Percentiles rank a stretch among this genome's conserved stretches.
Conservation (phyloP, 2,797 vertebrate genomes). For the Anguilla obscura region DNA sequence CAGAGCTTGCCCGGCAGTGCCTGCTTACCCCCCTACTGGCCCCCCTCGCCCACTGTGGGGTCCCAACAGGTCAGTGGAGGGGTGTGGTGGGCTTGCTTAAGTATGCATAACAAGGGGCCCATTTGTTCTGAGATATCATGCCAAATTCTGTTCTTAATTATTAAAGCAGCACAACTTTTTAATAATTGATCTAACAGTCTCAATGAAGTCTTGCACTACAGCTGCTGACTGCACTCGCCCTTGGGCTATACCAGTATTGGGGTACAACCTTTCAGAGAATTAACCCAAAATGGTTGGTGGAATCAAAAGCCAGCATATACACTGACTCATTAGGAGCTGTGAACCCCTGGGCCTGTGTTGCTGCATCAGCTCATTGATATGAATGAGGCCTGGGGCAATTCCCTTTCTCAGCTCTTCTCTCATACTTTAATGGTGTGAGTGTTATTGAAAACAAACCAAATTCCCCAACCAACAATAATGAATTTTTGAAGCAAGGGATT, state of each 20-base stretch:
- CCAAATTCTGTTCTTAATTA: background rate
- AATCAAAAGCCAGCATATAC: too few species aligned
- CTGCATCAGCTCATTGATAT: background rate
- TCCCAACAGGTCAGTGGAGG: conserved; percentile 64
- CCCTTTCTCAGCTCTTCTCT: background rate
- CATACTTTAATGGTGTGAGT: too few species aligned
- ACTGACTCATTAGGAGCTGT: too few species aligned
- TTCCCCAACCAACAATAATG: background rate
- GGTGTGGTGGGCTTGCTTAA: background rate
- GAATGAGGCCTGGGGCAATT: background rate
- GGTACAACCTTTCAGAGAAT: too few species aligned
- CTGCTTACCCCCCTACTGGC: conserved; percentile 78
- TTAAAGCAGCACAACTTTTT: background rate
- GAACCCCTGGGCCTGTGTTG: background rate
- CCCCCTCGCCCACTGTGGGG: conserved; percentile 71
- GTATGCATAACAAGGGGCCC: background rate
- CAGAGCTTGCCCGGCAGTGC: conserved; percentile 71
- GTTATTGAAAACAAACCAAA: background rate
- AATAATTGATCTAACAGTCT: too few species aligned
- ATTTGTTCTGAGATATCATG: background rate
- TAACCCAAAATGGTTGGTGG: too few species aligned
- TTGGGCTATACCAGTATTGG: too few species aligned
- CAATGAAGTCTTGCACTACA: too few species aligned
- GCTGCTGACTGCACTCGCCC: too few species aligned
- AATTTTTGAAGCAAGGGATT: background rate